Base-by-base conservation (phyloP, 1,140 invertebrate species). In the Polypedilum pembai region DNA sequence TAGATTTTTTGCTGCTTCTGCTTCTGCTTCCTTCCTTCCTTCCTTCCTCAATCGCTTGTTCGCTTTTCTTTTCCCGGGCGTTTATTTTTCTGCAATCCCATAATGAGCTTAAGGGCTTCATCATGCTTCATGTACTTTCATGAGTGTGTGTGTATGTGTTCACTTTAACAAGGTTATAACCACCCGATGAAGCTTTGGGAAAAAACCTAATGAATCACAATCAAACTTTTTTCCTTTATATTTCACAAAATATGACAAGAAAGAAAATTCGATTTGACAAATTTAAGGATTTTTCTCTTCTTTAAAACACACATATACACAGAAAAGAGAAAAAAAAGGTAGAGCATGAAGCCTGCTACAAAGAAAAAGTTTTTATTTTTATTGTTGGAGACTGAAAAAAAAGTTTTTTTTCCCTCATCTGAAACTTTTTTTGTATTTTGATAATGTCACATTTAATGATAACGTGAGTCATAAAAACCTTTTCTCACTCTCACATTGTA, bases 361-460 rank as follows among this genome's bases (percentile, higher is more conserved):
- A 5, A 33, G 24, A 33, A 33, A 33, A 33, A 33, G 24, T 33
- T 33, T 33, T 33, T 33, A 33, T 33, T 33, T 33, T 33, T 33
- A 33, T 33, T 33, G 24, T 33, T 33, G 24, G 24, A 33, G 45
- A 56, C 45, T 56, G 45, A 56, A 56, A 45, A 45, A 45, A 56
- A 56, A 56, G 12, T 10, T 56, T 56, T 45, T 45, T 45, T 8
- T 56, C n/a, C 10, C 0, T 12, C 4, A 56, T 12, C 24, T 33
- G 24, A 33, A 33, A 33, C 24, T 33, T 33, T 33, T 33, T 33
- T 33, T n/a, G n/a, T n/a, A 33, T 33, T 33, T 33, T 33, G 45
- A 56, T 56, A 56, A 56, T 56, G 45, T 56, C 45, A 56, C 45
- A 56, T 56, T 56, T 56, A 56, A 56, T 56, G 45, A 56, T 56